Evolutionary conservation across 1,140 invertebrate species (phyloP).

Genomic region (Listronotus oregonensis): DNA sequence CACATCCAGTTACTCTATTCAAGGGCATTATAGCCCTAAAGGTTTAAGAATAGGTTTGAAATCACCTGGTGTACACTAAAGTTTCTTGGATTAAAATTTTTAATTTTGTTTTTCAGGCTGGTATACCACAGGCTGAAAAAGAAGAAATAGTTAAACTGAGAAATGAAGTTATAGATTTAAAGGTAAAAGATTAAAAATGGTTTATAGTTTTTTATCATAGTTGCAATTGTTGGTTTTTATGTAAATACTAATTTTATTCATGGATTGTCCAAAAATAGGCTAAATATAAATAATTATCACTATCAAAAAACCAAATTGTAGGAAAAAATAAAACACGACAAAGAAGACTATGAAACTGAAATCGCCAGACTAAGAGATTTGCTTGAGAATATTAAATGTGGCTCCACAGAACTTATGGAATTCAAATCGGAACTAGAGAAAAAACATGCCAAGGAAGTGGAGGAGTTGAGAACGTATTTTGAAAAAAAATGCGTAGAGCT

Average conservation of each 20-base stretch:
- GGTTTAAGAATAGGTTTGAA: too few species aligned
- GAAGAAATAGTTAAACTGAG: conserved; percentile 8
- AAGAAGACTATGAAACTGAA: conserved; percentile 57
- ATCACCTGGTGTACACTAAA: too few species aligned
- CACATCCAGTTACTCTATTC: too few species aligned
- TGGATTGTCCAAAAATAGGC: not conserved
- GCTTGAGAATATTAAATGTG: conserved; percentile 58
- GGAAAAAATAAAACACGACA: conserved; percentile 48
- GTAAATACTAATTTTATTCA: too few species aligned
- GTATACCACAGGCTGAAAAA: not conserved
- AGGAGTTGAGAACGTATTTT: conserved; percentile 76
- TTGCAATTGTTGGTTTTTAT: not conserved
- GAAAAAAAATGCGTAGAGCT: conserved; percentile 77
- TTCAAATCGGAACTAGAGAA: conserved; percentile 62
- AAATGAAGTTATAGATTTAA: conserved; percentile 27
- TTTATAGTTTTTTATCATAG: not conserved
- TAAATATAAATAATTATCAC: conserved; percentile 19
- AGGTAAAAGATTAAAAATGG: not conserved
- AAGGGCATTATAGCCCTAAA: too few species aligned
- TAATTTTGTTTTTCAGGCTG: not conserved
- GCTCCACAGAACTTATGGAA: conserved; percentile 59
- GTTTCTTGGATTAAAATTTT: too few species aligned
- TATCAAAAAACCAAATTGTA: conserved; percentile 36
- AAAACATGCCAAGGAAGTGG: conserved; percentile 74
- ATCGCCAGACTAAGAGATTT: conserved; percentile 57